These are phyloP conservation scores for Epizoanthus illoricatus DNA, from an alignment of 92 coral and sea anemone species.

Conservation along the genomic window DNA sequence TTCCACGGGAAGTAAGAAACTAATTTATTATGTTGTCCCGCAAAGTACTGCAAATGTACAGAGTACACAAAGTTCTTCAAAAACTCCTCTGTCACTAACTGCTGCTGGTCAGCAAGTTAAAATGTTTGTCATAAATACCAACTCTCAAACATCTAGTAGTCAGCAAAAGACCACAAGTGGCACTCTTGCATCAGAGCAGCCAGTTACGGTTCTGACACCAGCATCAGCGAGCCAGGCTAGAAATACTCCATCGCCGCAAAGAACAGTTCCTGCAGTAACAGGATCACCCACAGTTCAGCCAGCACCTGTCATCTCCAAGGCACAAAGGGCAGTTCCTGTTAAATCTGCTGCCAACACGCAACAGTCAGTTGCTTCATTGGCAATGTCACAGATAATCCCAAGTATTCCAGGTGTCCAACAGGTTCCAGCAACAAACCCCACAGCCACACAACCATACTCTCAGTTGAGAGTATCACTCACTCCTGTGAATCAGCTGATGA, in stretches of 20 bases:
- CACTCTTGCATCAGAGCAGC: background rate
- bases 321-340: slow-evolving; percentile 20
- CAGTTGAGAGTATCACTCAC: background rate
- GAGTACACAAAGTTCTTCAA: slow-evolving; percentile 9
- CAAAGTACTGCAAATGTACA: slow-evolving; percentile 1
- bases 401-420: background rate
- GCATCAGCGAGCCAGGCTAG: background rate
- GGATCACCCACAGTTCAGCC: background rate
- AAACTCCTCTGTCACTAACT: background rate
- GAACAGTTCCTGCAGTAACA: background rate
- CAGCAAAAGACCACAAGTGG: slow-evolving; percentile 14
- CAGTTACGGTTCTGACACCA: slow-evolving; percentile 3
- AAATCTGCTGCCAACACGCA: slow-evolving; percentile 4
- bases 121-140: slow-evolving; percentile 17
- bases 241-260: background rate
- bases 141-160: slow-evolving; percentile 2
- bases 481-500: slow-evolving; percentile 1
- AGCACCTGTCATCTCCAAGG: background rate
- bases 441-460: background rate
- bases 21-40: slow-evolving; percentile 11
- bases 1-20: slow-evolving; percentile 15
- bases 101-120: slow-evolving; percentile 20
- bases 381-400: slow-evolving; percentile 3
- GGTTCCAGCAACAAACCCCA: background rate
- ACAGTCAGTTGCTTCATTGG: background rate